phyloP scores from a whole-genome alignment of 2,113 vertebrate species.

The Hepsetus odoe region DNA sequence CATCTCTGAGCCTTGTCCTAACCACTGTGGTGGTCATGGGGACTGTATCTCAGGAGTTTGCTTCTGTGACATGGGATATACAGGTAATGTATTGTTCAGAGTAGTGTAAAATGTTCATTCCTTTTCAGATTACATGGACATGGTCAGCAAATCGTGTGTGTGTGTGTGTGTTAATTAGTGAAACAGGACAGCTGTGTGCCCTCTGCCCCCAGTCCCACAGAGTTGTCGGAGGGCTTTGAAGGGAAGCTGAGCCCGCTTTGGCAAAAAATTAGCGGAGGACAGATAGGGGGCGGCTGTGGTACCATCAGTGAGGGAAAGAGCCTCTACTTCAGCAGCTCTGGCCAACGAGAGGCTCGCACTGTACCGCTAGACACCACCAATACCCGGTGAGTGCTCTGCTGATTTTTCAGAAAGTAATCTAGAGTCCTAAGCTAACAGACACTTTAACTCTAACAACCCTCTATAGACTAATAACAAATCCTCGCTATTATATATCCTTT shows the following conservation, averaged over 20 bases:
- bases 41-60: slow-evolving; percentile 96
- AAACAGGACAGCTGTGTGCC: slow-evolving; percentile 93
- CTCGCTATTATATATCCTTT: too few relatives aligned
- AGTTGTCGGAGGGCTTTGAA: slow-evolving; percentile 95
- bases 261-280: slow-evolving; percentile 91
- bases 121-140: slow-evolving; percentile 70
- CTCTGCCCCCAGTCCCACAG: slow-evolving; percentile 83
- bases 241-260: slow-evolving; percentile 94
- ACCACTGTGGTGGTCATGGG: slow-evolving; percentile 91
- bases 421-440: neutral
- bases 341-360: slow-evolving; percentile 89
- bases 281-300: slow-evolving; percentile 89
- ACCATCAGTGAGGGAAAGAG: slow-evolving; percentile 89
- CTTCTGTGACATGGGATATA: slow-evolving; percentile 96
- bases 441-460: too few relatives aligned
- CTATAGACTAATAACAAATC: too few relatives aligned
- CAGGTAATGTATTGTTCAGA: slow-evolving; percentile 76
- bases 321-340: slow-evolving; percentile 91
- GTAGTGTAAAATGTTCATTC: neutral
- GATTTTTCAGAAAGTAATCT: neutral
- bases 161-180: slow-evolving; percentile 71
- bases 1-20: slow-evolving; percentile 94
- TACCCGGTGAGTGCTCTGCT: slow-evolving; percentile 78
- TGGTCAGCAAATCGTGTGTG: neutral
- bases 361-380: slow-evolving; percentile 91